Conservation (phyloP, 2,113 vertebrate species). For the Apodemus speciosus region DNA sequence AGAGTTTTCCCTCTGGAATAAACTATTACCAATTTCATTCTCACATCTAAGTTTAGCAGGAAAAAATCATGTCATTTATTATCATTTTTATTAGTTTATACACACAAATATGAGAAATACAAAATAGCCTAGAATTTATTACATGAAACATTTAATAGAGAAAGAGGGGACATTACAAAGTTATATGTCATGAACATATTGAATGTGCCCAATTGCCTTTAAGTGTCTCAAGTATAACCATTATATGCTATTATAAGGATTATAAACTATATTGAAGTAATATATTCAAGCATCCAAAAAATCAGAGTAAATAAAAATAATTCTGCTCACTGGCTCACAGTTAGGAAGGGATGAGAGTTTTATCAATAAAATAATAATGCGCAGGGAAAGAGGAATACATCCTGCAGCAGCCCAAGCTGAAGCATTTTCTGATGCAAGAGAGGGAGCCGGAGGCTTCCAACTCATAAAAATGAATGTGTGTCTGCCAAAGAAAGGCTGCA, state of each 20-base stretch:
- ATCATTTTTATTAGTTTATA: constrained; percentile 78
- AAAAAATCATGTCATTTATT: constrained; percentile 75
- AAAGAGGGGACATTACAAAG: constrained; percentile 75
- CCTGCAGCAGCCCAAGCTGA: constrained; percentile 57
- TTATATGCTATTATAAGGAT: constrained; percentile 78
- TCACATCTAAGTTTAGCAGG: constrained; percentile 67
- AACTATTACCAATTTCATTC: constrained; percentile 61
- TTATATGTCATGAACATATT: constrained; percentile 78
- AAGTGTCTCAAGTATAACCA: constrained; percentile 75
- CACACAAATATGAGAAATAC: constrained; percentile 70
- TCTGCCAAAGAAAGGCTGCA: constrained; percentile 66
- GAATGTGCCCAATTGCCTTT: constrained; percentile 80
- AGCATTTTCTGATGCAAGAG: constrained; percentile 61
- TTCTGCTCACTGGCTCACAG: constrained; percentile 81
- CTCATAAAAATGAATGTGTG: constrained; percentile 74
- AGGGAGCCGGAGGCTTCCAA: constrained; percentile 71
- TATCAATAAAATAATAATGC: constrained; percentile 82
- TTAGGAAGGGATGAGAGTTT: constrained; percentile 79
- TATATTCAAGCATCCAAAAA: constrained; percentile 81
- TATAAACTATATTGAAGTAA: constrained; percentile 83
- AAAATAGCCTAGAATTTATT: constrained; percentile 80
- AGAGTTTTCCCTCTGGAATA: constrained; percentile 60
- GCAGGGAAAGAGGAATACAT: constrained; percentile 71
- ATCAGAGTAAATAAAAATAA: constrained; percentile 83
- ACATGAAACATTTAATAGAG: constrained; percentile 79